phyloP scores from a whole-genome alignment of 2,113 vertebrate species.

The Chitala chitala region DNA sequence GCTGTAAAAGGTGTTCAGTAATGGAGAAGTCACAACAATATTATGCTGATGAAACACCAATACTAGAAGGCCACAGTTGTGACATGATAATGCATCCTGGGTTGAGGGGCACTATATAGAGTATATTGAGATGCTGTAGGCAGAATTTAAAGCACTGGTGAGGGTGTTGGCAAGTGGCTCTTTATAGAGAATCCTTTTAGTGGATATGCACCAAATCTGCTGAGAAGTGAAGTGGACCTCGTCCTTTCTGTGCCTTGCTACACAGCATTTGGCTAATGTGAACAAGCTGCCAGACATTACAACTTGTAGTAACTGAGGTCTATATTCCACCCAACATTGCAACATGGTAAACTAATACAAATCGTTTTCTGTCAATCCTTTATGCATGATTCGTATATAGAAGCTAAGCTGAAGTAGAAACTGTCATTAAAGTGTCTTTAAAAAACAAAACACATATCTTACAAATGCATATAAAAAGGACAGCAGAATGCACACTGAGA shows the following conservation, averaged over 20 bases:
- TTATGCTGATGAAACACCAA: slow-evolving; percentile 22
- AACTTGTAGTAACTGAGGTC: slow-evolving; percentile 8
- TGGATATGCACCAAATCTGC: not conserved
- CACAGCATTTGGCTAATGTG: not conserved
- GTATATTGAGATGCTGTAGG: slow-evolving; percentile 19
- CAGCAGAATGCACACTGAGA: slow-evolving; percentile 26
- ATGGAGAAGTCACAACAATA: slow-evolving; percentile 17
- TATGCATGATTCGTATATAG: not conserved
- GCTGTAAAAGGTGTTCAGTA: slow-evolving; percentile 12
- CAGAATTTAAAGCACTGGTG: slow-evolving; percentile 16
- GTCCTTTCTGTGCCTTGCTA: not conserved
- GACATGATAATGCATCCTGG: slow-evolving; percentile 21
- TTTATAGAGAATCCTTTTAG: not conserved
- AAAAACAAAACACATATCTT: slow-evolving; percentile 23
- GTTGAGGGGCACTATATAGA: slow-evolving; percentile 1
- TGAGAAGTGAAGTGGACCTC: not conserved
- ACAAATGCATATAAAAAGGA: slow-evolving; percentile 27
- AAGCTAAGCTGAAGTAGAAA: slow-evolving; percentile 19
- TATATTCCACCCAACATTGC: not conserved
- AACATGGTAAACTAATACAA: not conserved
- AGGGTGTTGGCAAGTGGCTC: slow-evolving; percentile 5
- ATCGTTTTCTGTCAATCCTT: not conserved
- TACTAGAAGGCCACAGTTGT: slow-evolving; percentile 32
- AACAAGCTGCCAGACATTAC: slow-evolving; percentile 8
- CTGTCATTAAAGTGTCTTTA: not conserved